phyloP scores from a whole-genome alignment of 2,113 vertebrate genomes.

The Mormyrus iriodes region DNA sequence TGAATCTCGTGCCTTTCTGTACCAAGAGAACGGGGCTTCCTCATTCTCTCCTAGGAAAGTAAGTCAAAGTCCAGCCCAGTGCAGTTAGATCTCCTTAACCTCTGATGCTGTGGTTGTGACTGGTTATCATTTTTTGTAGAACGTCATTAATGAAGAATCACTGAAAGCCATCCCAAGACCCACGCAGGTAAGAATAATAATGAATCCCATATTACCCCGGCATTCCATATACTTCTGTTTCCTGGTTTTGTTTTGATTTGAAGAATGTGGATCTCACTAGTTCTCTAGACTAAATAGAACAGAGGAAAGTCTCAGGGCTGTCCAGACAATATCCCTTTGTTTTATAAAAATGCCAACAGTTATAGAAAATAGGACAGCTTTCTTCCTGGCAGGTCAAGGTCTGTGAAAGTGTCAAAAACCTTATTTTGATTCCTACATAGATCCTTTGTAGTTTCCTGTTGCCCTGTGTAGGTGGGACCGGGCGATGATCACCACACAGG shows the following conservation, averaged over 20 bases:
- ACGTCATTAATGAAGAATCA: neutral
- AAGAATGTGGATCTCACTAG: neutral
- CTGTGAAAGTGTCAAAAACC: conserved; percentile 14
- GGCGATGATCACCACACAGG: neutral
- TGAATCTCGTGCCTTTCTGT: neutral
- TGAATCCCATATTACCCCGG: neutral
- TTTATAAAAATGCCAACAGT: conserved; percentile 13
- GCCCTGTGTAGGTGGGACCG: neutral
- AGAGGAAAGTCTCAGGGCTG: neutral
- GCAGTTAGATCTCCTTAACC: neutral
- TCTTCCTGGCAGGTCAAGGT: conserved; percentile 20
- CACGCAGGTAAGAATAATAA: conserved; percentile 31
- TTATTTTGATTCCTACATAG: conserved; percentile 3
- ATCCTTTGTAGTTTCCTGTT: conserved; percentile 5
- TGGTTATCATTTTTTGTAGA: conserved; percentile 28
- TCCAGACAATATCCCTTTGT: conserved; percentile 9
- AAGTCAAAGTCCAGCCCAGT: neutral
- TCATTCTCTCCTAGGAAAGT: neutral
- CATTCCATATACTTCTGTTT: neutral
- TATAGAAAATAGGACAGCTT: conserved; percentile 16
- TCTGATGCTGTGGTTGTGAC: neutral
- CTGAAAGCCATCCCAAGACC: conserved; percentile 33
- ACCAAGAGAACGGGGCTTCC: neutral
- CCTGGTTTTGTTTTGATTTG: neutral
- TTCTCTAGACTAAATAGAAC: neutral